Conservation (phyloP, 2,888 invertebrate genomes). For the Atethmia centrago region DNA sequence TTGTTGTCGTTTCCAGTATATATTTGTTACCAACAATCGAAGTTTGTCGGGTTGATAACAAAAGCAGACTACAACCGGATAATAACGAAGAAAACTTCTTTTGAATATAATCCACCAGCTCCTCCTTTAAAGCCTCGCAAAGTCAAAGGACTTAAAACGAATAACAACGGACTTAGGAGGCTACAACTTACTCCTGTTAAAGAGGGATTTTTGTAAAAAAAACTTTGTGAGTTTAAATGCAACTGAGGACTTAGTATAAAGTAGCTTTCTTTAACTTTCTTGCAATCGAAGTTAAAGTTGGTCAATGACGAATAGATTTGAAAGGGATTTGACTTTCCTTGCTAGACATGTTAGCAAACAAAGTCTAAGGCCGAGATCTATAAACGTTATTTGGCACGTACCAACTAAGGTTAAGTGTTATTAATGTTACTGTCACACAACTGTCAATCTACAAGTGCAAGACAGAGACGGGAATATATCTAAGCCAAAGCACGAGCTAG, state of each 20-base stretch:
- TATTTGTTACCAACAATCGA: no score
- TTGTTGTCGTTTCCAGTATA: no score
- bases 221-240: conserved; percentile 28
- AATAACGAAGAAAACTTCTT: not conserved
- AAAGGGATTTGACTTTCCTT: not conserved
- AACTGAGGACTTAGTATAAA: conserved; percentile 18
- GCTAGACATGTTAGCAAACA: not conserved
- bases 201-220: conserved; percentile 13
- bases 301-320: not conserved
- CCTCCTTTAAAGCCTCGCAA: conserved; percentile 4
- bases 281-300: not conserved
- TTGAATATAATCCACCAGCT: conserved; percentile 15
- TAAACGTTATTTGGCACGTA: no score
- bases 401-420: no score
- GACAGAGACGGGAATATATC: not conserved
- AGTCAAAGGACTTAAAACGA: conserved; percentile 32
- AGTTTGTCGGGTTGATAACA: not conserved
- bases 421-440: not conserved
- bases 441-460: not conserved
- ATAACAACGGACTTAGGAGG: conserved; percentile 23
- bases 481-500: not conserved
- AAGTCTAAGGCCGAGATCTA: no score
- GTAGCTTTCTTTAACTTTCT: conserved; percentile 12
- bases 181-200: conserved; percentile 9
- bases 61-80: not conserved